Base-by-base conservation (phyloP, 2,888 invertebrate genomes). In the Parnassius apollo region DNA sequence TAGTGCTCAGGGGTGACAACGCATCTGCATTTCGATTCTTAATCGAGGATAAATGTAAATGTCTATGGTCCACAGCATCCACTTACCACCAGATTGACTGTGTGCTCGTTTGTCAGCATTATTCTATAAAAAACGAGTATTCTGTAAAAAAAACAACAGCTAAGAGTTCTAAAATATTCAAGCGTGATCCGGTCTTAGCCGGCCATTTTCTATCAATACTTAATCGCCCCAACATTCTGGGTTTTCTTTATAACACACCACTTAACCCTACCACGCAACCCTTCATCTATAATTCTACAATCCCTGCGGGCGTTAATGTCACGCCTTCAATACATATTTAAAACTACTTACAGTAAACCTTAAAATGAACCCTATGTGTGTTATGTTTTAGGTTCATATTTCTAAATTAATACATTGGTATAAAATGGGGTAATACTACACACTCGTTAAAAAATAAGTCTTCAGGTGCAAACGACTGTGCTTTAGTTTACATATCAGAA, bases 291-390 rank as follows among this genome's bases (percentile, higher is more conserved):
- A 83, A 89, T 88, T 89, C 86, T 72, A 81, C 82, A 83, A 83
- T 82, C 84, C 86, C 81, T 72, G 71, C 81, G 82, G 88, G 90
- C 86, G 90, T 79, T 81, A 91, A 89, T 88, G 88, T 91, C 88
- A 90, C 91, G 91, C 91, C 91, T 91, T 81, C 77, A 77, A 78
- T 75, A 75, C 83, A 75, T 81, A 82, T 82, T 83, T 81, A 77
- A 74, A 81, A 83, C 83, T 66, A 69, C 60, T 51, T 65, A 48
- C 11, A 60, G 9, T 18, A 62, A 13, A 13, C 8, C 12, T 48
- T 44, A 81, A 76, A 71, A 66, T 48, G 7, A 62, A 74, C 77
- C 66, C 59, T 79, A 81, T 61, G 0, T 0, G 0, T 9, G 9
- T 44, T 12, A 1, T 1, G 0, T 9, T 44, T 46, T 11, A 56